These are phyloP conservation scores for Orchesella flavescens DNA, from an alignment of 2,888 invertebrate species.

Conservation along the genomic window DNA sequence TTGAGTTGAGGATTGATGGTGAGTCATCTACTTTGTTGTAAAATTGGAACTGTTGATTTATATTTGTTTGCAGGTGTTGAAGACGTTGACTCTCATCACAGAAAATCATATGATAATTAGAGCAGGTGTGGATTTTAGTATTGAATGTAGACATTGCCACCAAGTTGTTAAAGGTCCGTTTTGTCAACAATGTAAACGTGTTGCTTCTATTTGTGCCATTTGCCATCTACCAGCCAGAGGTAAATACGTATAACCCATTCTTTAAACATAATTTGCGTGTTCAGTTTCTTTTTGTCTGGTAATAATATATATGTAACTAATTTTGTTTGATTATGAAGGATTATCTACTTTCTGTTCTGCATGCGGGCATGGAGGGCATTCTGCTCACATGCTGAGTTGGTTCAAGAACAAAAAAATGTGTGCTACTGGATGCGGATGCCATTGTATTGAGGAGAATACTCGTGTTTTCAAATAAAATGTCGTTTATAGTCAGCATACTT, in stretches of 20 bases:
- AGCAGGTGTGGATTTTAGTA: constrained; percentile 83
- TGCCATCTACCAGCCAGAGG: constrained; percentile 91
- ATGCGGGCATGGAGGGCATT: constrained; percentile 96
- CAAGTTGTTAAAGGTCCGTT: constrained; percentile 80
- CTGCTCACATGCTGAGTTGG: constrained; percentile 88
- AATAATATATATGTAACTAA: constrained; percentile 6
- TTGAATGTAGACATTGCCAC: constrained; percentile 83
- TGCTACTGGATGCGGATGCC: constrained; percentile 94
- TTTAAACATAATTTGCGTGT: background rate
- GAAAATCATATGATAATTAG: constrained; percentile 75
- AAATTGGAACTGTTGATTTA: constrained; percentile 5
- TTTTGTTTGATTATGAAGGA: constrained; percentile 72
- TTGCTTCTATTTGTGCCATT: constrained; percentile 86
- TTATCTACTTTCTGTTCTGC: constrained; percentile 87
- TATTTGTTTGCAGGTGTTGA: constrained; percentile 78
- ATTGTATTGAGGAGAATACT: constrained; percentile 84
- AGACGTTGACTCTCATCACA: constrained; percentile 76
- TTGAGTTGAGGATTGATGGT: constrained; percentile 9
- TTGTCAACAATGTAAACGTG: constrained; percentile 81
- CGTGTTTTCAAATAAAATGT: constrained; percentile 68
- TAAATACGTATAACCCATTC: constrained; percentile 71
- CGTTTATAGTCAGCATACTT: too few relatives aligned
- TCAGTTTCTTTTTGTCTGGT: too few relatives aligned
- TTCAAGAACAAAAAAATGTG: constrained; percentile 85
- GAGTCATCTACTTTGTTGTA: background rate